Percentiles rank a stretch among this genome's conserved stretches.
Evolutionary conservation across 2,888 invertebrate species (phyloP).

Genomic region (Philereme vetulata): DNA sequence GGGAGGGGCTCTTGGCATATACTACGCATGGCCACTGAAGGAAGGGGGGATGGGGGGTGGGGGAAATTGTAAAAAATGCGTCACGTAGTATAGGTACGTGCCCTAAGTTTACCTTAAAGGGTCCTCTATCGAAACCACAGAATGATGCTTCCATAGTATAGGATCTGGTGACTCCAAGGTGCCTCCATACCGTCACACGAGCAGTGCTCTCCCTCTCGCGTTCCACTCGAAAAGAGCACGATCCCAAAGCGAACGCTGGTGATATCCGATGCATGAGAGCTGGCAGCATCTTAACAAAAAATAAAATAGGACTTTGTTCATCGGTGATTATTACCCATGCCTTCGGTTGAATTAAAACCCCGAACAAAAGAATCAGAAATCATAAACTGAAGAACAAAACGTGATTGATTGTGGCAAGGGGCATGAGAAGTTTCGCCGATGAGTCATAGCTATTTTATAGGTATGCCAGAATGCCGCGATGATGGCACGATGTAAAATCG

Average conservation of each 20-base stretch:
- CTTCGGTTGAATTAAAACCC: conserved; percentile 22
- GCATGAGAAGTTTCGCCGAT: conserved; percentile 26
- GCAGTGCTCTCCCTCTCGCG: conserved; percentile 92
- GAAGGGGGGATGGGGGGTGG: too few relatives aligned
- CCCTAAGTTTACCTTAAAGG: conserved; percentile 81
- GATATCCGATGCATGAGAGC: conserved; percentile 88
- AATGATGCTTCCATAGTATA: conserved; percentile 95
- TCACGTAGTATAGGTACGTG: too few relatives aligned
- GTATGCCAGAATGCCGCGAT: conserved; percentile 13
- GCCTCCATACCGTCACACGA: conserved; percentile 93
- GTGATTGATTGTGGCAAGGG: conserved; percentile 27
- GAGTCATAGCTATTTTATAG: conserved; percentile 17
- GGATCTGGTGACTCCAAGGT: conserved; percentile 88
- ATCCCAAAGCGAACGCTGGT: conserved; percentile 87
- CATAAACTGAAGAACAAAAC: conserved; percentile 24
- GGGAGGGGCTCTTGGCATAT: not conserved
- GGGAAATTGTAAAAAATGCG: too few relatives aligned
- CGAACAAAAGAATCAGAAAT: conserved; percentile 29
- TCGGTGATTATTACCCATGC: conserved; percentile 13
- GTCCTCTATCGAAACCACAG: conserved; percentile 92
- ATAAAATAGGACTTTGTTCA: conserved; percentile 9
- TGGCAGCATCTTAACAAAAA: conserved; percentile 85
- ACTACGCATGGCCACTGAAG: too few relatives aligned
- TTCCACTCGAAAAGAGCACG: conserved; percentile 91
- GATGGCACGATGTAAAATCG: conserved; percentile 10